These are phyloP conservation scores for Cinclus cinclus DNA, from an alignment of 2,113 vertebrate genomes.

Conservation along the genomic window DNA sequence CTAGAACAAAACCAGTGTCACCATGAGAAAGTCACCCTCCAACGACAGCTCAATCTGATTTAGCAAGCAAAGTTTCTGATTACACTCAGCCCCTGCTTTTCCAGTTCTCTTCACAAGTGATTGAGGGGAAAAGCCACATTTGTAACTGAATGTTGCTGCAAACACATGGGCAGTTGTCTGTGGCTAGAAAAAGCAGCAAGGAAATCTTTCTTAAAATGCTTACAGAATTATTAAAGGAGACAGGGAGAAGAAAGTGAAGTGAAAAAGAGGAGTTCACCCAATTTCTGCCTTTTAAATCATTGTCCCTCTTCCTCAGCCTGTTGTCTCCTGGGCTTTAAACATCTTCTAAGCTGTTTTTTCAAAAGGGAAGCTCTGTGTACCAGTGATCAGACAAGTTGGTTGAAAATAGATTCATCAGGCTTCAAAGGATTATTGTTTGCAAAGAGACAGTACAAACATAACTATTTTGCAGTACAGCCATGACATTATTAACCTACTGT, in stretches of 20 bases:
- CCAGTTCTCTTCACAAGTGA: slow-evolving; percentile 7
- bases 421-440: slow-evolving; percentile 82
- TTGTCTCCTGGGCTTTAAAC: slow-evolving; percentile 56
- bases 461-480: slow-evolving; percentile 81
- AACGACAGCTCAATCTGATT: not conserved
- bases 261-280: not conserved
- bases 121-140: slow-evolving; percentile 5
- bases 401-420: slow-evolving; percentile 81
- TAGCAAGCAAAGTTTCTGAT: slow-evolving; percentile 18
- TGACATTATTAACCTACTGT: slow-evolving; percentile 84
- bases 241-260: not conserved
- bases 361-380: slow-evolving; percentile 53
- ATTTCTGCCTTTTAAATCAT: not conserved
- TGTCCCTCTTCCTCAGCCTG: not conserved
- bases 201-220: not conserved
- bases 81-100: not conserved
- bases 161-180: not conserved
- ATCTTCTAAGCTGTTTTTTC: slow-evolving; percentile 63
- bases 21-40: not conserved
- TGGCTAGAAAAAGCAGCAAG: not conserved
- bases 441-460: slow-evolving; percentile 78
- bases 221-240: not conserved
- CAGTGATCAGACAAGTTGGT: slow-evolving; percentile 61
- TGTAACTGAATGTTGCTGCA: not conserved
- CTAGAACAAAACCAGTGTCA: not conserved